Conservation (phyloP, 2,113 vertebrate genomes). For the Saiga tatarica region DNA sequence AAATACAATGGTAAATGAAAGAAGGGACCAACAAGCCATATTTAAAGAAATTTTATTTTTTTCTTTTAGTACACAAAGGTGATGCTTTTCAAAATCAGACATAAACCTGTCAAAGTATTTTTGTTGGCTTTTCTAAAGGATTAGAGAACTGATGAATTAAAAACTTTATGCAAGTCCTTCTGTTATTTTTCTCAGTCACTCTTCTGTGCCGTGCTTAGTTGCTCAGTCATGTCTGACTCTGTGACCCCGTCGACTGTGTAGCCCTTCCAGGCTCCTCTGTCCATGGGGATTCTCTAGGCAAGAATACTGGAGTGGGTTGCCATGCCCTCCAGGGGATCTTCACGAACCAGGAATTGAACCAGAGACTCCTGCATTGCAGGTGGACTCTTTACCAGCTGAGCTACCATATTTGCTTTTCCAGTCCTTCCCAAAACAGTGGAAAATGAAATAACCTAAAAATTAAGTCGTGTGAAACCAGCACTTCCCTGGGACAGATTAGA, state of each 20-base stretch:
- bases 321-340: neutral
- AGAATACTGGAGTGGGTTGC: neutral
- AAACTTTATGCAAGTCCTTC: neutral
- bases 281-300: neutral
- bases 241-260: neutral
- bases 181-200: neutral
- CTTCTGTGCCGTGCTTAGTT: neutral
- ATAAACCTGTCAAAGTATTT: neutral
- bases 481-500: neutral
- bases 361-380: neutral
- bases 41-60: conserved; percentile 1
- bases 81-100: conserved; percentile 16
- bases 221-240: neutral
- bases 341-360: neutral
- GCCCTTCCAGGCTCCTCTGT: neutral
- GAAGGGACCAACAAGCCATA: neutral
- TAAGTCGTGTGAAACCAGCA: neutral
- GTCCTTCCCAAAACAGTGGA: neutral
- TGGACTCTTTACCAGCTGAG: neutral
- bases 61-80: neutral
- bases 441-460: neutral
- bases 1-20: neutral
- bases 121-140: conserved; percentile 14
- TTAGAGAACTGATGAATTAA: neutral
- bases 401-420: neutral